Conservation (phyloP, 2,113 vertebrate genomes). For the human region GRCh38 chr9:95718501-95719000, state of each 20-base stretch:
- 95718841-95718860: neutral
- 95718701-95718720: neutral
- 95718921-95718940: neutral
- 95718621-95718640: neutral
- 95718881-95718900: neutral
- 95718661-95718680: neutral
- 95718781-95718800: neutral
- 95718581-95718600: neutral
- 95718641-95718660: neutral
- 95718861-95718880: neutral
- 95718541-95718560: too few relatives aligned
- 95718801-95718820: neutral
- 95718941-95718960: neutral
- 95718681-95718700: neutral
- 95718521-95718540: too few relatives aligned
- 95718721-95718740: neutral
- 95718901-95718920: neutral
- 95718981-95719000: too few relatives aligned
- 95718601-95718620: neutral
- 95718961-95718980: too few relatives aligned
- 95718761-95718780: neutral
- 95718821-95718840: neutral
- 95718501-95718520: too few relatives aligned
- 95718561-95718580: too few relatives aligned
- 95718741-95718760: neutral